Percentiles rank a stretch among this genome's conserved stretches.
phyloP scores from a whole-genome alignment of 1,140 invertebrate genomes.

The Radopholus similis region DNA sequence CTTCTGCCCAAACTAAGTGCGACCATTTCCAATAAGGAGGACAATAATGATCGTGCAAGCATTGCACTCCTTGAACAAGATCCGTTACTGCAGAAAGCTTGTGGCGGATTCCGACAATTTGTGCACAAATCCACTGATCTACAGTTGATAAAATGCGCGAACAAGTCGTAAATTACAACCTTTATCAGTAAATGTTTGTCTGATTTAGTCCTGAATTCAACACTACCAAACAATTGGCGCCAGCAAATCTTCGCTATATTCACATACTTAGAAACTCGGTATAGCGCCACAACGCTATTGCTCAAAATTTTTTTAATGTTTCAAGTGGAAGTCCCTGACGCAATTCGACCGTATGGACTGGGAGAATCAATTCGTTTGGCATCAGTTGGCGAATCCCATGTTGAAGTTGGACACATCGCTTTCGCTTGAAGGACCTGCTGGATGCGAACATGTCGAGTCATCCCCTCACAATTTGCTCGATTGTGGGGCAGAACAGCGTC shows the following conservation, averaged over 20 bases:
- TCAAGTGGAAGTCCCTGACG: not conserved
- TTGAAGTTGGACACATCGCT: not conserved
- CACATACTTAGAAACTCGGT: not conserved
- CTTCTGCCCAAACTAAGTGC: too few relatives aligned
- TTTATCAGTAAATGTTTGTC: too few relatives aligned
- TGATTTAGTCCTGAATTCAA: too few relatives aligned
- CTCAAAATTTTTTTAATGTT: too few relatives aligned
- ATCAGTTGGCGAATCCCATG: not conserved
- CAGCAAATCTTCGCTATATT: not conserved
- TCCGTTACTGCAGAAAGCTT: not conserved
- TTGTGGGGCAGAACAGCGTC: not conserved
- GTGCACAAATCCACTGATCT: not conserved
- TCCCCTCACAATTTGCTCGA: not conserved
- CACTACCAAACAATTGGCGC: not conserved
- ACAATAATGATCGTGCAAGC: not conserved
- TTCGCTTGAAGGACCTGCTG: not conserved
- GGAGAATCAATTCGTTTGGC: not conserved
- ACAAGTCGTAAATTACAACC: too few relatives aligned
- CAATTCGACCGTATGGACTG: not conserved
- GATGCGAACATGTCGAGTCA: not conserved
- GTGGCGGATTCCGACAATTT: not conserved
- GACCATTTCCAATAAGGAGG: not conserved
- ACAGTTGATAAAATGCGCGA: not conserved
- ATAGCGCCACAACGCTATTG: not conserved
- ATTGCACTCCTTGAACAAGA: not conserved